These are phyloP conservation scores for Entosphenus tridentatus DNA, from an alignment of 2,113 vertebrate species.

Conservation along the genomic window DNA sequence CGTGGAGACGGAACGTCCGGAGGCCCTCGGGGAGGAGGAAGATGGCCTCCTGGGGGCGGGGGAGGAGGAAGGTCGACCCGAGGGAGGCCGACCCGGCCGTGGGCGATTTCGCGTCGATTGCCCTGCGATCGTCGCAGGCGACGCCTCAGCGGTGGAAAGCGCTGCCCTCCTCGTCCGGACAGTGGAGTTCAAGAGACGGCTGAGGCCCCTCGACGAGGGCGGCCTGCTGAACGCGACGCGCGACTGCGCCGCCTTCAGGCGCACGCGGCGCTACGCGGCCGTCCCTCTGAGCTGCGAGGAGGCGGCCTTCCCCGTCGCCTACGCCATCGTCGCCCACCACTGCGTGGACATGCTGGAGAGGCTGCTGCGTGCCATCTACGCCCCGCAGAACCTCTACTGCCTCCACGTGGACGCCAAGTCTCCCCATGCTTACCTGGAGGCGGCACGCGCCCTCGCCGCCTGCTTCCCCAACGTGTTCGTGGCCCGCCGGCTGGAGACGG, in stretches of 20 bases:
- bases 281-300: constrained; percentile 42
- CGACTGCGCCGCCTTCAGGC: constrained; percentile 32
- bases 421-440: constrained; percentile 21
- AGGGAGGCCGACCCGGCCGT: too few relatives aligned
- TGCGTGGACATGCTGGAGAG: constrained; percentile 70
- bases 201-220: constrained; percentile 8
- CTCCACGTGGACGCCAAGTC: constrained; percentile 48
- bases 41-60: too few relatives aligned
- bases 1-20: too few relatives aligned
- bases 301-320: constrained; percentile 39
- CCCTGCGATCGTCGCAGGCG: too few relatives aligned
- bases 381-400: constrained; percentile 69
- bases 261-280: constrained; percentile 26
- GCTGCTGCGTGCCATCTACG: constrained; percentile 41
- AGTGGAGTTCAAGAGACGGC: too few relatives aligned
- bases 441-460: constrained; percentile 30
- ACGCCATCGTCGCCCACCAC: constrained; percentile 65
- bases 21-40: too few relatives aligned
- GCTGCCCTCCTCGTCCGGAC: too few relatives aligned
- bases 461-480: constrained; percentile 66
- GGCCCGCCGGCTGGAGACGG: constrained; percentile 31
- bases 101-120: too few relatives aligned
- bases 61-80: too few relatives aligned
- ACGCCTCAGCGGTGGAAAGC: too few relatives aligned
- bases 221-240: constrained; percentile 34